Conservation (phyloP, 2,113 vertebrate species). For the Anthoscopus minutus region DNA sequence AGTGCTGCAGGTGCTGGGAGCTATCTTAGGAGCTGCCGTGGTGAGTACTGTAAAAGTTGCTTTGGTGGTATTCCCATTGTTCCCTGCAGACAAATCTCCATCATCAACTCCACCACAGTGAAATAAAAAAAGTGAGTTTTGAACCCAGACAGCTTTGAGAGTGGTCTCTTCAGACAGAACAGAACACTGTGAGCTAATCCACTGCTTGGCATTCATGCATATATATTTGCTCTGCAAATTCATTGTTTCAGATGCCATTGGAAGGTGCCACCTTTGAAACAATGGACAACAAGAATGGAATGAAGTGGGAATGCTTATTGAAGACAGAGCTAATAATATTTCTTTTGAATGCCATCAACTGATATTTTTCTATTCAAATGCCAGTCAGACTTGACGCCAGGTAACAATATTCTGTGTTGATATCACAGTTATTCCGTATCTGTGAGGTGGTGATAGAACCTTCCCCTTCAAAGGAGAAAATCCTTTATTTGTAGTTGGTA, state of each 20-base stretch:
- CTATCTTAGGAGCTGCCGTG: not conserved
- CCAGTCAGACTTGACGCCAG: not conserved
- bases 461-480: not conserved
- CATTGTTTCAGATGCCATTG: conserved; percentile 61
- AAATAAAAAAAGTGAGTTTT: conserved; percentile 4
- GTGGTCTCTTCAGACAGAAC: conserved; percentile 27
- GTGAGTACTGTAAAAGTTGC: not conserved
- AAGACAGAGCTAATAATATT: conserved; percentile 58
- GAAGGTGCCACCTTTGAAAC: conserved; percentile 52
- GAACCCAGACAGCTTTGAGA: not conserved
- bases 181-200: not conserved
- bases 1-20: conserved; percentile 2
- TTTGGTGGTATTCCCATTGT: conserved; percentile 1
- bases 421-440: not conserved
- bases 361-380: conserved; percentile 34
- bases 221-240: conserved; percentile 54
- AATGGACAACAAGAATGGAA: conserved; percentile 50
- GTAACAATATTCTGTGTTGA: not conserved
- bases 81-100: conserved; percentile 57
- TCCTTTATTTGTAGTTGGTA: not conserved
- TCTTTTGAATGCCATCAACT: conserved; percentile 54
- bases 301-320: conserved; percentile 32
- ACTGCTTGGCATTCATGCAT: conserved; percentile 34
- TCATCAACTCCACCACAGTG: conserved; percentile 50
- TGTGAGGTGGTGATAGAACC: not conserved